Evolutionary conservation across 2,113 vertebrate genomes (phyloP).

Genomic region (Echinops telfairi): DNA sequence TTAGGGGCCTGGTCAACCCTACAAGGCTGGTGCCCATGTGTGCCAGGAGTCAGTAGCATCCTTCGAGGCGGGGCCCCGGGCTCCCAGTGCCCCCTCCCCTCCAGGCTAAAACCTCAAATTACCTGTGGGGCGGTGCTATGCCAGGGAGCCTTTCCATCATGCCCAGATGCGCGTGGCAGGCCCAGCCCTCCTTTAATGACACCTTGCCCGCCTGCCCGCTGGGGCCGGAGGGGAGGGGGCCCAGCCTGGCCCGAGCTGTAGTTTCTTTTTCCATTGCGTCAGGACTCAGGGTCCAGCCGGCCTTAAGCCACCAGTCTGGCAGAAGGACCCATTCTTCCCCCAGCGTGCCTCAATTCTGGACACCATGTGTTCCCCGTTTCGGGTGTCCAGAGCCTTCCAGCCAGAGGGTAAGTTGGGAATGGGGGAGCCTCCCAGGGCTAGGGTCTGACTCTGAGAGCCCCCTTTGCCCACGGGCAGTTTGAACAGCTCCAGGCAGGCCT

Average conservation of each 20-base stretch:
- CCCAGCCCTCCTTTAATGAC: conserved; percentile 82
- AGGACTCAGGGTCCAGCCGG: conserved; percentile 64
- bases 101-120: conserved; percentile 73
- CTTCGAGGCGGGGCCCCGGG: background rate
- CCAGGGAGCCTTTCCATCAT: conserved; percentile 63
- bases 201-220: conserved; percentile 69
- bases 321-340: conserved; percentile 49
- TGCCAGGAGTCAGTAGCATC: conserved; percentile 33
- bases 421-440: background rate
- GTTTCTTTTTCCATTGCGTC: conserved; percentile 83
- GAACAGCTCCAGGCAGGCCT: background rate
- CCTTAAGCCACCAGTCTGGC: conserved; percentile 54
- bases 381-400: conserved; percentile 72
- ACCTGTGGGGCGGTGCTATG: conserved; percentile 49
- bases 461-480: background rate
- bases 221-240: conserved; percentile 71
- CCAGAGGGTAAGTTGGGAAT: conserved; percentile 83
- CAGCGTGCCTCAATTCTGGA: background rate
- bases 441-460: background rate
- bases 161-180: conserved; percentile 65
- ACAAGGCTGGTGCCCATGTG: background rate
- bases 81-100: background rate
- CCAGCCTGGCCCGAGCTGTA: conserved; percentile 56
- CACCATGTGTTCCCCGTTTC: conserved; percentile 85
- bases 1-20: background rate